phyloP scores from a whole-genome alignment of 2,888 invertebrate genomes.

The Thecophora atra region DNA sequence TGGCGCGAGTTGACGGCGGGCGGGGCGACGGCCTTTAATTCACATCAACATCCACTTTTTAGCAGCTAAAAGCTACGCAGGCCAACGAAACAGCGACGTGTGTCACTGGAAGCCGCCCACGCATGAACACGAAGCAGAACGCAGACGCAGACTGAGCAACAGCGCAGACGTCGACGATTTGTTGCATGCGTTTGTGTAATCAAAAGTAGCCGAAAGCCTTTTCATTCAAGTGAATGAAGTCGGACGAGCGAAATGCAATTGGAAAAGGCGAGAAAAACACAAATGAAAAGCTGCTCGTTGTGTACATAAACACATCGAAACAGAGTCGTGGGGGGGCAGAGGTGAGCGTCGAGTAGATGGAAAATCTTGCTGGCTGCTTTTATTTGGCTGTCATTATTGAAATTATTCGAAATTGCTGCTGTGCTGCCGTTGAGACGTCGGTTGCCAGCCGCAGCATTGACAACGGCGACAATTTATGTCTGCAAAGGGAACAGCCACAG shows the following conservation, averaged over 20 bases:
- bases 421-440: not conserved
- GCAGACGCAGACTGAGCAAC: not conserved
- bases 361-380: not conserved
- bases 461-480: constrained; percentile 24
- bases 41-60: no score
- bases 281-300: not conserved
- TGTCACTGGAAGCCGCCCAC: no score
- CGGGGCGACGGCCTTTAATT: no score
- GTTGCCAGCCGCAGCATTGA: not conserved
- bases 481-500: not conserved
- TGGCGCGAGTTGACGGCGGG: no score
- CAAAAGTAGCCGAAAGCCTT: not conserved
- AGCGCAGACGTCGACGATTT: no score
- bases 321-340: no score
- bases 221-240: not conserved
- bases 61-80: no score
- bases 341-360: no score
- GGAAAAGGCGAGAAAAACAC: not conserved
- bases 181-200: not conserved
- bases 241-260: not conserved
- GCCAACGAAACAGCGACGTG: no score
- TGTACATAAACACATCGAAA: no score
- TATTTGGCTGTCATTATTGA: not conserved
- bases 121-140: not conserved
- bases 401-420: not conserved